Evolutionary conservation across 2,888 invertebrate species (phyloP).

Genomic region (Isotomurus palustris): DNA sequence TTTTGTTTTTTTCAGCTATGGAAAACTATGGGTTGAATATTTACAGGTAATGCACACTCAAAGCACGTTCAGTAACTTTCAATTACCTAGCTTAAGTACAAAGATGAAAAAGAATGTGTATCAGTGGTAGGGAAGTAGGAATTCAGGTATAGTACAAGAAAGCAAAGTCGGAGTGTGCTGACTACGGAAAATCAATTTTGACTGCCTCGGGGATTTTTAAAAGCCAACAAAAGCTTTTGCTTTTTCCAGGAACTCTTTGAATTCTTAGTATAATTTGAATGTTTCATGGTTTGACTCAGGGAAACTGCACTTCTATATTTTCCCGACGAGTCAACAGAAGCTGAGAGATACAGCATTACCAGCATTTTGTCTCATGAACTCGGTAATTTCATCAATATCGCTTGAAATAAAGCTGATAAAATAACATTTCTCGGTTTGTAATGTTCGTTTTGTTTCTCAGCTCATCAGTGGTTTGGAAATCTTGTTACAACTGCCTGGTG

Average conservation of each 20-base stretch:
- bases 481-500: constrained; percentile 27
- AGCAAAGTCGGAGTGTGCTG: too few relatives aligned
- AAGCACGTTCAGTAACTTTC: too few relatives aligned
- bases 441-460: constrained; percentile 7
- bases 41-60: constrained; percentile 28
- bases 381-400: constrained; percentile 11
- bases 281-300: constrained; percentile 12
- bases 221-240: too few relatives aligned
- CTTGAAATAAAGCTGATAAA: background rate
- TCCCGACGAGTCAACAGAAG: constrained; percentile 32
- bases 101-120: too few relatives aligned
- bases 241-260: too few relatives aligned
- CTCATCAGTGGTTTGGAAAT: constrained; percentile 38
- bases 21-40: constrained; percentile 37
- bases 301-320: constrained; percentile 33
- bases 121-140: too few relatives aligned
- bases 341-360: constrained; percentile 31
- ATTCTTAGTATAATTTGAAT: too few relatives aligned
- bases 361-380: constrained; percentile 39
- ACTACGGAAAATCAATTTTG: too few relatives aligned
- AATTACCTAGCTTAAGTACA: too few relatives aligned
- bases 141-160: too few relatives aligned
- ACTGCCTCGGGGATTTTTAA: too few relatives aligned
- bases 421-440: constrained; percentile 3
- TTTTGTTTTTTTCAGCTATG: constrained; percentile 23